phyloP scores from a whole-genome alignment of 2,888 invertebrate genomes.

The Netelia virgata region DNA sequence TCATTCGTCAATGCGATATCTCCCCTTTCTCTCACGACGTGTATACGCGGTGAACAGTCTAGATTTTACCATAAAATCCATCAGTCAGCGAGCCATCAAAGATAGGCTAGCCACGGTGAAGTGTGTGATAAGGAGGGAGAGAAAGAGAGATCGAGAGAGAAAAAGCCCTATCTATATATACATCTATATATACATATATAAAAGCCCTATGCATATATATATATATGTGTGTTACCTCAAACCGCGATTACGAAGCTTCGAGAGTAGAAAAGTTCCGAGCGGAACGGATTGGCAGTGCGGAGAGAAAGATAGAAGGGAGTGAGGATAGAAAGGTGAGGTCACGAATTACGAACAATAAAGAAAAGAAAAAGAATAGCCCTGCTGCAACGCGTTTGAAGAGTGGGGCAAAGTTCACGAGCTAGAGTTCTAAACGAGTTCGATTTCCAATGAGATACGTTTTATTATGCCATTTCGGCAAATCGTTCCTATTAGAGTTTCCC shows the following conservation, averaged over 20 bases:
- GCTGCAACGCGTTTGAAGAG: conserved; percentile 20
- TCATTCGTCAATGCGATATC: conserved; percentile 59
- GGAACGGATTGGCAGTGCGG: conserved; percentile 9
- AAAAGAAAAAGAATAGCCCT: conserved; percentile 28
- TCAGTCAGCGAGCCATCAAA: conserved; percentile 52
- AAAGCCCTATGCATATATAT: too few relatives aligned
- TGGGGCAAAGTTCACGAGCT: conserved; percentile 64
- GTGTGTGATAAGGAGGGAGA: conserved; percentile 54
- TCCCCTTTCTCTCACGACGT: conserved; percentile 4
- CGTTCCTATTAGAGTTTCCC: conserved; percentile 70
- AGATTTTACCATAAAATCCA: conserved; percentile 61
- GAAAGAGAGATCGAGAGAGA: too few relatives aligned
- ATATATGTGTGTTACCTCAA: conserved; percentile 13
- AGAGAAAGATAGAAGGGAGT: conserved; percentile 6
- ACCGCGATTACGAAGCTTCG: conserved; percentile 18
- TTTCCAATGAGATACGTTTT: conserved; percentile 75
- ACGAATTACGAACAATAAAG: neutral
- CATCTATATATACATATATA: conserved; percentile 7
- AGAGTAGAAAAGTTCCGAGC: conserved; percentile 54
- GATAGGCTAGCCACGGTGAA: conserved; percentile 9
- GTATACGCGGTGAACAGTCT: conserved; percentile 19
- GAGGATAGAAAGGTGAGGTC: conserved; percentile 20
- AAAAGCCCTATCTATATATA: conserved; percentile 13
- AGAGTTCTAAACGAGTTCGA: conserved; percentile 67
- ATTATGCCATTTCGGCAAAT: conserved; percentile 76